phyloP scores from a whole-genome alignment of 2,888 invertebrate species.

The Yponomeuta plumbellus region DNA sequence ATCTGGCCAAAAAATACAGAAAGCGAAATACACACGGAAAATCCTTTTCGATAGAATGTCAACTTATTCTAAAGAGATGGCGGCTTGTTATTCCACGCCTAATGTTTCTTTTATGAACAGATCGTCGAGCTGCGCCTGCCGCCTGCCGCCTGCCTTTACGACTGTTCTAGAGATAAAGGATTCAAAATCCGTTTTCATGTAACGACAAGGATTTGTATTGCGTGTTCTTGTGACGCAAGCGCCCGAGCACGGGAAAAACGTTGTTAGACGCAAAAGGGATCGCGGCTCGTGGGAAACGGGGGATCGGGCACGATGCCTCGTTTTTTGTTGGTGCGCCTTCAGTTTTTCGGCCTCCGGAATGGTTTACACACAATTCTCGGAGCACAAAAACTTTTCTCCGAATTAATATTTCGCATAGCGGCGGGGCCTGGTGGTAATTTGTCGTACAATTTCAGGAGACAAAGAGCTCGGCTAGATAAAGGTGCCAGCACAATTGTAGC shows the following conservation, averaged over 20 bases:
- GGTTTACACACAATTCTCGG: background rate
- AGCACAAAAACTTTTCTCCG: background rate
- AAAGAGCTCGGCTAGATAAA: background rate
- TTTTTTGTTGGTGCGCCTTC: background rate
- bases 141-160: conserved; percentile 5
- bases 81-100: conserved; percentile 1
- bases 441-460: background rate
- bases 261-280: background rate
- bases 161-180: conserved; percentile 7
- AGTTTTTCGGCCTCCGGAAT: background rate
- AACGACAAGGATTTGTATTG: conserved; percentile 11
- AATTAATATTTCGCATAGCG: background rate
- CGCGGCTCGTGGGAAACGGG: background rate
- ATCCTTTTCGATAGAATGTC: background rate
- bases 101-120: conserved; percentile 12
- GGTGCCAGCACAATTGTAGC: background rate
- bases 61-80: background rate
- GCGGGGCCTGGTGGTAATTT: background rate
- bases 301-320: background rate
- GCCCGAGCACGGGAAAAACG: background rate
- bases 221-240: background rate
- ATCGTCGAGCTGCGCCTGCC: background rate
- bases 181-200: conserved; percentile 4
- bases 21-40: background rate
- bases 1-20: background rate